phyloP scores from a whole-genome alignment of 2,888 invertebrate genomes.

The Platycheirus rosarum region DNA sequence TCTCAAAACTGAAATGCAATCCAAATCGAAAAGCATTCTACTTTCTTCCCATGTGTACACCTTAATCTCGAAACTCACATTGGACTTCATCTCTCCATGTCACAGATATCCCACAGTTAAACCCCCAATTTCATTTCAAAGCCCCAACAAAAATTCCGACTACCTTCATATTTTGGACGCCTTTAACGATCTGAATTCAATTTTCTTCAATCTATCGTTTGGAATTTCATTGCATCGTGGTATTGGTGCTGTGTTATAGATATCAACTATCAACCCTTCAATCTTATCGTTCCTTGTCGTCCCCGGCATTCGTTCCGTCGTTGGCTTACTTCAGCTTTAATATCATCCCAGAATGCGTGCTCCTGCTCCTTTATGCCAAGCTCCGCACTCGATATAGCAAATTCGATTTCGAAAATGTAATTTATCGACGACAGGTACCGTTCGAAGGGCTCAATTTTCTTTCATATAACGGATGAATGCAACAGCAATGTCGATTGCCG shows the following conservation, averaged over 20 bases:
- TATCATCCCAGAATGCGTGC: neutral
- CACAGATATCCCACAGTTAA: conserved; percentile 15
- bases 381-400: neutral
- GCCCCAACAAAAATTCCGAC: conserved; percentile 5
- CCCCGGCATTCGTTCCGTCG: neutral
- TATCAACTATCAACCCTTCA: conserved; percentile 13
- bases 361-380: neutral
- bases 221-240: conserved; percentile 23
- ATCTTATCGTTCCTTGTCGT: neutral
- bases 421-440: neutral
- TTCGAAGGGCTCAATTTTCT: neutral
- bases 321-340: neutral
- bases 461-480: conserved; percentile 16
- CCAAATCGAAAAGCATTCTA: neutral
- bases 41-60: conserved; percentile 3
- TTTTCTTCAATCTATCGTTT: conserved; percentile 50
- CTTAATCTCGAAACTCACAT: conserved; percentile 16
- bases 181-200: conserved; percentile 47
- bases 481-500: conserved; percentile 12
- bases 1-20: neutral
- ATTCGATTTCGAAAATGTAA: conserved; percentile 16
- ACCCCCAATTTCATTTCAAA: conserved; percentile 2
- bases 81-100: neutral
- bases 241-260: neutral
- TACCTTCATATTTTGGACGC: conserved; percentile 1